These are phyloP conservation scores for Podabrus alpinus DNA, from an alignment of 2,888 invertebrate genomes.

Conservation along the genomic window DNA sequence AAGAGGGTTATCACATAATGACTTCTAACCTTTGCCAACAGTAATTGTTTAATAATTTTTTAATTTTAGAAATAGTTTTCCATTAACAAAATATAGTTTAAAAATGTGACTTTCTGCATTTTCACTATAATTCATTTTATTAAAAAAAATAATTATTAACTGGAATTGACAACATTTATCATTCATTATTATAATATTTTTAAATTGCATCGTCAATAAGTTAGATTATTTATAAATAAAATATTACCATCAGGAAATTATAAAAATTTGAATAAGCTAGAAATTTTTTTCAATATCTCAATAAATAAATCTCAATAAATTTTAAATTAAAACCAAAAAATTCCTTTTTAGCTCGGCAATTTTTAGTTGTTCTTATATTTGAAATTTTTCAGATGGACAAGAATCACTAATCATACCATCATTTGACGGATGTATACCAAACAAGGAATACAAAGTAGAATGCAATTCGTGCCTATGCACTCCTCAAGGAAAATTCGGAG, in stretches of 20 bases:
- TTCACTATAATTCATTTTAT: not conserved
- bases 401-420: conserved; percentile 1
- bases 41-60: not conserved
- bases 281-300: not conserved
- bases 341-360: too few relatives aligned
- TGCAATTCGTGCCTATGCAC: conserved; percentile 2
- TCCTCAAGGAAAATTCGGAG: not conserved
- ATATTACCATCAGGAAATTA: not conserved
- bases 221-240: not conserved
- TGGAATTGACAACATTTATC: not conserved
- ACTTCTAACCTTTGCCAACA: conserved; percentile 8
- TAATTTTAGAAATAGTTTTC: not conserved
- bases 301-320: not conserved
- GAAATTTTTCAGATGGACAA: not conserved
- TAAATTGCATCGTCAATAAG: not conserved
- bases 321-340: not conserved
- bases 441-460: conserved; percentile 6
- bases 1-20: conserved; percentile 8
- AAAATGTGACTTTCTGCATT: not conserved
- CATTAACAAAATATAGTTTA: not conserved
- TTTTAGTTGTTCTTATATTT: too few relatives aligned
- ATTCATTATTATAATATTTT: not conserved
- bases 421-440: conserved; percentile 6
- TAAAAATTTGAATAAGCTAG: not conserved
- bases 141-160: not conserved